phyloP scores from a whole-genome alignment of 2,113 vertebrate species.

The Antechinus flavipes region DNA sequence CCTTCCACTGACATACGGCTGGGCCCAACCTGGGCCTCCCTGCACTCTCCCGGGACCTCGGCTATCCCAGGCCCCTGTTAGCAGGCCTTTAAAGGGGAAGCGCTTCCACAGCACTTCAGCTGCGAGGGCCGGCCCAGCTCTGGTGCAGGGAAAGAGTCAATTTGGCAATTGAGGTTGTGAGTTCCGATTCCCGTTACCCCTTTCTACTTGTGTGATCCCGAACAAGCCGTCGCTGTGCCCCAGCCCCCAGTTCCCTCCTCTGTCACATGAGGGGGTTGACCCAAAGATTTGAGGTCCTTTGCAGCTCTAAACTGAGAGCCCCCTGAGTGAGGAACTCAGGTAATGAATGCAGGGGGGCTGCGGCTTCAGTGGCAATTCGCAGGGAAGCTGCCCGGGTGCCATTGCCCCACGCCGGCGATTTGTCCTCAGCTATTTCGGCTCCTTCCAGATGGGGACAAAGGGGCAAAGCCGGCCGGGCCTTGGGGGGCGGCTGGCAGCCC shows the following conservation, averaged over 20 bases:
- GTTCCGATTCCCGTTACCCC: not conserved
- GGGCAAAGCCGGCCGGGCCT: conserved; percentile 63
- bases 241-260: not conserved
- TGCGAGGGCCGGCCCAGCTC: not conserved
- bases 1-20: not conserved
- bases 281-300: not conserved
- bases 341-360: not conserved
- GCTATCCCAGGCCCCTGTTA: not conserved
- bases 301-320: not conserved
- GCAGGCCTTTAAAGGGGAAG: not conserved
- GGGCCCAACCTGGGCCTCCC: not conserved
- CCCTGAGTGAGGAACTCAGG: not conserved
- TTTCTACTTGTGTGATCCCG: not conserved
- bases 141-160: not conserved
- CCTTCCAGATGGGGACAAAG: conserved; percentile 77
- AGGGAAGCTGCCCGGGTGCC: conserved; percentile 64
- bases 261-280: not conserved
- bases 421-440: conserved; percentile 81
- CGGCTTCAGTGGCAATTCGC: conserved; percentile 51
- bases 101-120: not conserved
- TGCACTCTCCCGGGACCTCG: not conserved
- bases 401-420: conserved; percentile 60
- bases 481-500: conserved; percentile 25
- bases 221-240: not conserved
- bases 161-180: not conserved